phyloP scores from a whole-genome alignment of 1,140 invertebrate genomes.

The Tetramorium parvispinum region DNA sequence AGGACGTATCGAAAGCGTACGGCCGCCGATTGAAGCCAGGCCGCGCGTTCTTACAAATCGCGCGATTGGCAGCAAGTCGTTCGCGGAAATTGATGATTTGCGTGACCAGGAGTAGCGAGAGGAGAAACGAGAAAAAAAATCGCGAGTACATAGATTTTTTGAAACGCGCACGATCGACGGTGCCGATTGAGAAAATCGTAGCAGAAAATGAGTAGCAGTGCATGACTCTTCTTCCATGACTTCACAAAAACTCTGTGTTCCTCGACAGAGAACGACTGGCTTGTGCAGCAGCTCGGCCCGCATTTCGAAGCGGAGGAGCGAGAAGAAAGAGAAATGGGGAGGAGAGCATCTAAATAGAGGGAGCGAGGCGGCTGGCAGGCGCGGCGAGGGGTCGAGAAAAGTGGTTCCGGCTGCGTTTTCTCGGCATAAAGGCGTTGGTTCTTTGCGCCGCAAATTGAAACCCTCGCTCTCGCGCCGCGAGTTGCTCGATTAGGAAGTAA shows the following conservation, averaged over 20 bases:
- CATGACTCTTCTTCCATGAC: conserved; percentile 8
- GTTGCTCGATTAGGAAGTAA: conserved; percentile 29
- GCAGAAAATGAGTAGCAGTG: too few species aligned
- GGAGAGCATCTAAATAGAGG: neutral
- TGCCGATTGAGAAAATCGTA: conserved; percentile 9
- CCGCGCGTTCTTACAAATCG: neutral
- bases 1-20: neutral
- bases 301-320: conserved; percentile 6
- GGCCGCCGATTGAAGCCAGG: neutral
- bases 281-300: neutral
- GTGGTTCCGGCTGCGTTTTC: conserved; percentile 22
- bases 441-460: conserved; percentile 34
- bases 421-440: conserved; percentile 11
- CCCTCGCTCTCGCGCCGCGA: conserved; percentile 14
- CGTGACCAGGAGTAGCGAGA: neutral
- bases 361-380: neutral
- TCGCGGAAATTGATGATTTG: conserved; percentile 12
- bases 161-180: neutral
- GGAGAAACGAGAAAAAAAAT: neutral
- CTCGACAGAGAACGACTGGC: neutral
- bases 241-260: conserved; percentile 48
- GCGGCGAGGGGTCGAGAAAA: conserved; percentile 9
- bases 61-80: neutral
- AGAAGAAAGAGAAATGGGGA: neutral
- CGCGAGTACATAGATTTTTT: neutral